Evolutionary conservation across 2,888 invertebrate species (phyloP), one percentile per base, ranked within the genome.

Genomic region (Eutolmus rufibarbis): DNA sequence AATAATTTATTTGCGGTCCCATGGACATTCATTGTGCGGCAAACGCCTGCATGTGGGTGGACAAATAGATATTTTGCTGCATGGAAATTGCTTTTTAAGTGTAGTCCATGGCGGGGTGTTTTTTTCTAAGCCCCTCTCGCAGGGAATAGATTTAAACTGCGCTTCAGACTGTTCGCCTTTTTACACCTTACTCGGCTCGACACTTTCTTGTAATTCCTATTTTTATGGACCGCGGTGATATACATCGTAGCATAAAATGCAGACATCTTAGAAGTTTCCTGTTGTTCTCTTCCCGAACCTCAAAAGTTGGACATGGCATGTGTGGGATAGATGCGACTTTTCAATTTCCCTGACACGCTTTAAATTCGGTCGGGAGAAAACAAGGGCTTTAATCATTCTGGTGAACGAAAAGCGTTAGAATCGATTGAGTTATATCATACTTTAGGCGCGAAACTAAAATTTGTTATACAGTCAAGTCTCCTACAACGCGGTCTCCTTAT

Each of bases 31-130:
- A 78, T 87, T 88, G 84, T 74, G 57, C 51, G 74, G 86, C 79
- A 78, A 82, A 86, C 74, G 87, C 57, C 86, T 85, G 74, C 57
- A 77, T 87, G 88, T 88, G 79, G 88, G 88, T 88, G 88, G 88
- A 88, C 88, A 88, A 88, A 88, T 88, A 87, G 87, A 87, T 88
- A 87, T 88, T 88, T 87, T 86, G 87, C 87, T 87, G 76, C 43
- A 76, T 85, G 82, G 56, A 87, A 86, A 87, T 86, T 87, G 85
- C 88, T 88, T 87, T 87, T 87, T 87, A 87, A 87, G 87, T 88
- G 85, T 87, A 74, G 40, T 74, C 74, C 74, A 46, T 19, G 57
- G 37, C 23, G 57, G 12, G n/a, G 46, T 12, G 9, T 40, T 78
- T 79, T 87, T 43, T 28, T 66, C 28, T 28, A 28, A 81, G 40